Base-by-base conservation (phyloP, 1,140 invertebrate genomes). In the Thalassaphorura encarpata region DNA sequence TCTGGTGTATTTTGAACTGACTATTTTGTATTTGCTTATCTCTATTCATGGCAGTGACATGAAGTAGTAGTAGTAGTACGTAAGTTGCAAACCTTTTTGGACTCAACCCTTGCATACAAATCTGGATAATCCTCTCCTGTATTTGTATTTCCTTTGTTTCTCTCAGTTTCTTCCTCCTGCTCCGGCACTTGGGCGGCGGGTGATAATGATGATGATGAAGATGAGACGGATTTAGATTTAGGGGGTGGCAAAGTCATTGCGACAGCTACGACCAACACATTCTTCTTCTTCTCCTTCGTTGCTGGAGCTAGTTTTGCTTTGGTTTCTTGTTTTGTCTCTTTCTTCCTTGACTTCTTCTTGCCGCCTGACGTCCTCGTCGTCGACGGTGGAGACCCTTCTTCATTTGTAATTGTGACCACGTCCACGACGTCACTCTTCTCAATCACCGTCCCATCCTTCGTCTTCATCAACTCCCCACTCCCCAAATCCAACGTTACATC, bases 401-500 rank as follows among this genome's bases (percentile, higher is more conserved):
- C 13, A 28, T 31, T 27, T 27, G 23, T 36, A 50, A 26, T 26
- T n/a, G 23, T 31, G 2, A 47, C 29, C 31, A 47, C 39, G 27
- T 42, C 41, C 40, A 50, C 28, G n/a, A 33, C 36, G 21, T 41
- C 54, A 29, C 31, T 42, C 21, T 42, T 24, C 15, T 41, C 58
- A 24, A 64, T 58, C 4, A 64, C 26, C 15, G 58, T 61, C 39
- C 62, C 62, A 59, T 61, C 58, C 21, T 27, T 19, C 3, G 62
- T 60, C 15, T 50, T 56, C 28, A 28, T 42, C 29, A 64, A 39
- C 39, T 64, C 42, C 2, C 62, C 62, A 64, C 56, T 64, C 5
- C 31, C 19, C 48, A 64, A 53, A 48, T 64, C 62, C 15, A 64
- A 43, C 19, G 58, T 61, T 39, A 64, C 58, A 36, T 61, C 52